phyloP scores from a whole-genome alignment of 2,888 invertebrate genomes.

The Brachyptera risi region DNA sequence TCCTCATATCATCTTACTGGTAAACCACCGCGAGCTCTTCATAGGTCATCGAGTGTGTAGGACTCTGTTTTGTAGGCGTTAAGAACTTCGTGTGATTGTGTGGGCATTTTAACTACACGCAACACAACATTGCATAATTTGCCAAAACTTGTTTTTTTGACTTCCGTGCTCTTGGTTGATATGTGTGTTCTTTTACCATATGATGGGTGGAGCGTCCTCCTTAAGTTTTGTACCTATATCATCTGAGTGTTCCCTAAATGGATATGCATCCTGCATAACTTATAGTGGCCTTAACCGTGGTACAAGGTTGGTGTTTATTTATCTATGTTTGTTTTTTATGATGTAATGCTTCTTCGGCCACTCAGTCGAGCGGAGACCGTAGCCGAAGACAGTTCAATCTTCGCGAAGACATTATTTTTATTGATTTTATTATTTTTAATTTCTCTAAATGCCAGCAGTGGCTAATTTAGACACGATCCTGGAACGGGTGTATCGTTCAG shows the following conservation, averaged over 20 bases:
- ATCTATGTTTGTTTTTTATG: neutral
- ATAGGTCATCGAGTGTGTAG: constrained; percentile 8
- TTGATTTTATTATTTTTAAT: neutral
- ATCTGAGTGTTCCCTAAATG: neutral
- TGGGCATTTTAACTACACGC: neutral
- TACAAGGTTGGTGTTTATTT: constrained; percentile 1
- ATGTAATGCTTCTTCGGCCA: neutral
- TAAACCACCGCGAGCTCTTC: neutral
- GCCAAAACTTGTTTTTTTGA: neutral
- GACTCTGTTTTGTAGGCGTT: neutral
- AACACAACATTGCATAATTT: neutral
- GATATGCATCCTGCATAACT: constrained; percentile 3
- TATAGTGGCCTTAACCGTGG: constrained; percentile 5
- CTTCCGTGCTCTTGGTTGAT: neutral
- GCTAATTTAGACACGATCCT: constrained; percentile 5
- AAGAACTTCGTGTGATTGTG: neutral
- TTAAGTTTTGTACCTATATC: neutral
- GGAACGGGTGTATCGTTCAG: neutral
- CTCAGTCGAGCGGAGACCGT: constrained; percentile 9
- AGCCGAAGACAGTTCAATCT: neutral
- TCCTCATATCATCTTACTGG: too few relatives aligned
- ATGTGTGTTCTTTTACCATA: too few relatives aligned
- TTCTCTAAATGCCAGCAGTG: constrained; percentile 1
- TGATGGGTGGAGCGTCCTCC: neutral
- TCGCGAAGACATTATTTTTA: neutral